Percentiles rank a stretch among this genome's conserved stretches.
These are phyloP conservation scores for Elysia crispata DNA, from an alignment of 2,888 invertebrate species.

Conservation along the genomic window DNA sequence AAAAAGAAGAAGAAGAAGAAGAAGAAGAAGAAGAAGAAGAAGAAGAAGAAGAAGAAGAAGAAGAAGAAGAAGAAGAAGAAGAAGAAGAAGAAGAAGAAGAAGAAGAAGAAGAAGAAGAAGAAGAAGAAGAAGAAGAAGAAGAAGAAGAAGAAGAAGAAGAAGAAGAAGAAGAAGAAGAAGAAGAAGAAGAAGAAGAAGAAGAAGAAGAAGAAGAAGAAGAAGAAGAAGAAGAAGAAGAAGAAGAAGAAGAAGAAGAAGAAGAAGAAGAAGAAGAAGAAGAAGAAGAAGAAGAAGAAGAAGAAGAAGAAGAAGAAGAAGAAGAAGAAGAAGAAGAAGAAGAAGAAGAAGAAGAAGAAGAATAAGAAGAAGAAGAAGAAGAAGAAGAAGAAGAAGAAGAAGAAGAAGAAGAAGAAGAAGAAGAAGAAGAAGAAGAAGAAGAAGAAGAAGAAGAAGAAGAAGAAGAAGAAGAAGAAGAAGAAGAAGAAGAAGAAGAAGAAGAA, in stretches of 20 bases:
- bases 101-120: too few relatives aligned
- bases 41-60: too few relatives aligned
- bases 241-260: slow-evolving; percentile 9
- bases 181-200: not conserved
- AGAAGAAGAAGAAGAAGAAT: not conserved
- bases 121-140: too few relatives aligned
- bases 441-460: slow-evolving; percentile 74
- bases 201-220: slow-evolving; percentile 9
- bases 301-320: not conserved
- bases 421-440: not conserved
- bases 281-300: too few relatives aligned
- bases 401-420: not conserved
- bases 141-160: too few relatives aligned
- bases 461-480: too few relatives aligned
- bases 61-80: too few relatives aligned
- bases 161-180: too few relatives aligned
- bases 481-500: slow-evolving; percentile 77
- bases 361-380: not conserved
- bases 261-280: too few relatives aligned
- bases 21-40: slow-evolving; percentile 22
- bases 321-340: not conserved
- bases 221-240: slow-evolving; percentile 9
- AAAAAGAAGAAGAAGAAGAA: slow-evolving; percentile 26
- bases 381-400: not conserved
- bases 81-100: too few relatives aligned